Percentiles rank a stretch among this genome's conserved stretches.
These are phyloP conservation scores for Trissonchulus latispiculum DNA, from an alignment of 2,888 invertebrate species.

Conservation along the genomic window DNA sequence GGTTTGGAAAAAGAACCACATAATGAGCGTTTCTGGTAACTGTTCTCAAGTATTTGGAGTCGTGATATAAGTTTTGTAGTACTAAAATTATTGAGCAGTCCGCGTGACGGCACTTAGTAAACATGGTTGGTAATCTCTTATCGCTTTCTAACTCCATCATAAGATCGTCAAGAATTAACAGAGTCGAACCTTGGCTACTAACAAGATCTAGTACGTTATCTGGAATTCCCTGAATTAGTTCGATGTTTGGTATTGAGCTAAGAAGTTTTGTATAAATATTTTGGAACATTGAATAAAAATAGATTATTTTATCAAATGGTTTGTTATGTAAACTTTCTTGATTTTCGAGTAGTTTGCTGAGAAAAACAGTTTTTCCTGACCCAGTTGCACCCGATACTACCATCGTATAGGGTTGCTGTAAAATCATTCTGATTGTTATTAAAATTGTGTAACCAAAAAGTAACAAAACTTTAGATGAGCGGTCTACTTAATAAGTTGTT, in stretches of 20 bases:
- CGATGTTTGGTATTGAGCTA: background rate
- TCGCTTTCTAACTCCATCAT: background rate
- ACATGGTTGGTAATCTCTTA: background rate
- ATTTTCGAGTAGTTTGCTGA: background rate
- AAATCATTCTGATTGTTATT: background rate
- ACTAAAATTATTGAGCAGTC: constrained; percentile 2
- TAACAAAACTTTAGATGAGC: background rate
- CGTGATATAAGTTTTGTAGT: constrained; percentile 14
- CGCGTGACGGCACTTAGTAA: background rate
- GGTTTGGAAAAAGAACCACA: constrained; percentile 15
- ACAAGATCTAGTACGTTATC: background rate
- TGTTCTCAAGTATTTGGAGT: constrained; percentile 13
- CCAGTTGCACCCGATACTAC: background rate
- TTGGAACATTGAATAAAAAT: background rate
- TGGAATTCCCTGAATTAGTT: background rate
- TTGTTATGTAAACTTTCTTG: background rate
- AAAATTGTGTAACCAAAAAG: no score
- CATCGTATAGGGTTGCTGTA: background rate
- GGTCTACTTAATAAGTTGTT: background rate
- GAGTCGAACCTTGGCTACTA: background rate
- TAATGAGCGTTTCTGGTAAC: constrained; percentile 7
- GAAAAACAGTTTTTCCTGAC: background rate
- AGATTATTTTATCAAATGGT: background rate
- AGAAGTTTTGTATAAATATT: background rate
- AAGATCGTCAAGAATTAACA: background rate